Conservation (phyloP, 2,113 vertebrate species). For the Pterocles gutturalis region DNA sequence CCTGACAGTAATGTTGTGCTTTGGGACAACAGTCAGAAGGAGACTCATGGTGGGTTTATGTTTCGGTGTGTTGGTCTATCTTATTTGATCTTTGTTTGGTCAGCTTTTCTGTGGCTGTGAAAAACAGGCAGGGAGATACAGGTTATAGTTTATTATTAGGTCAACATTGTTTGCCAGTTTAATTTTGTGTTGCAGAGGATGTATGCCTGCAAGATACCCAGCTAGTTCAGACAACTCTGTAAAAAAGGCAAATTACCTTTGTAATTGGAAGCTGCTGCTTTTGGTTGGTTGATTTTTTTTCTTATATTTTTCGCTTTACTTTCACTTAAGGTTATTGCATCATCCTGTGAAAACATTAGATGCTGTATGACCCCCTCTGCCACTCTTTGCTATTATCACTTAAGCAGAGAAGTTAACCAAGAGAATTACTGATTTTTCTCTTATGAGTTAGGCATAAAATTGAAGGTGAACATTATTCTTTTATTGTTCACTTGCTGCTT, state of each 20-base stretch:
- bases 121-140: background rate
- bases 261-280: background rate
- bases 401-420: background rate
- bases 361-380: background rate
- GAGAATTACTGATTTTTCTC: background rate
- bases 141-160: background rate
- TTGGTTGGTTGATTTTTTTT: background rate
- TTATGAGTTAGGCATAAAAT: background rate
- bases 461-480: background rate
- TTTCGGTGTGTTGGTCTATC: background rate
- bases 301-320: background rate
- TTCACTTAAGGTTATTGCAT: background rate
- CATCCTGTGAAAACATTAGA: background rate
- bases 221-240: background rate
- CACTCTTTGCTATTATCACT: background rate
- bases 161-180: background rate
- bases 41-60: background rate
- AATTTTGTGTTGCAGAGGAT: background rate
- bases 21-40: background rate
- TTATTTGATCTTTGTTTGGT: background rate
- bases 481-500: background rate
- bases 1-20: background rate
- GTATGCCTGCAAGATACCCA: background rate
- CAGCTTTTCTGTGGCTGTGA: slow-evolving; percentile 65
- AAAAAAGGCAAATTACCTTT: background rate